Base-by-base conservation (phyloP, 2,797 vertebrate species). In the Chrysocyon brachyurus region DNA sequence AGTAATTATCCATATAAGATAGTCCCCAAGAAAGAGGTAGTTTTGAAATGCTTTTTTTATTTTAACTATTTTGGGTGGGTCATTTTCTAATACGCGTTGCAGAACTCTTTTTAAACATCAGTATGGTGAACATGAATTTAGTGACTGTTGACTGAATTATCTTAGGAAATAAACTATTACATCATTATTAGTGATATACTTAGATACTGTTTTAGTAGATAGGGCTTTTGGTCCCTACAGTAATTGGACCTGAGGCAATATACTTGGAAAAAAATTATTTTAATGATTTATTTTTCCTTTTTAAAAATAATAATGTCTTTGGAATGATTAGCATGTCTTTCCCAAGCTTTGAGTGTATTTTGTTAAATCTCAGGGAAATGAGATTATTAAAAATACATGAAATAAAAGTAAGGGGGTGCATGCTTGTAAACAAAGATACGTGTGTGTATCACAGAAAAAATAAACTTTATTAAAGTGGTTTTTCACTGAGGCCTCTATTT, bases 321-420 rank as follows among this genome's bases (percentile, higher is more conserved):
- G 16, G n/a, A 90, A 21, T 19, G 93, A 31, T 17, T 91, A 49
- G 21, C 61, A 7, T 84, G 66, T 86, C 17, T 87, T 96, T 66
- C 40, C 73, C 21, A 73, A 83, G 33, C 2, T 73, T 78, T 9
- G 49, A 28, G 19, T 96, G 21, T 91, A 66, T 77, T 91, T 12
- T 19, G 4, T 82, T 6, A 46, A 75, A 84, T 92, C 10, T 96
- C 11, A 93, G 84, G 73, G 88, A 89, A 87, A 21, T 63, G 81
- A 97, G 4, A 73, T 96, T 64, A 52, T 46, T 91, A 54, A 54
- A 97, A 92, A 61, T 78, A 54, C 31, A 49, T 68, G 54, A 94
- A 93, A 70, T 94, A 95, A 89, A 86, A 89, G 21, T 73, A 73
- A 54, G 22, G 33, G 36, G 66, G 4, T 87, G 2, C 22, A 63